These are phyloP conservation scores for Teleopsis dalmanni DNA, from an alignment of 1,140 invertebrate genomes.

Conservation along the genomic window DNA sequence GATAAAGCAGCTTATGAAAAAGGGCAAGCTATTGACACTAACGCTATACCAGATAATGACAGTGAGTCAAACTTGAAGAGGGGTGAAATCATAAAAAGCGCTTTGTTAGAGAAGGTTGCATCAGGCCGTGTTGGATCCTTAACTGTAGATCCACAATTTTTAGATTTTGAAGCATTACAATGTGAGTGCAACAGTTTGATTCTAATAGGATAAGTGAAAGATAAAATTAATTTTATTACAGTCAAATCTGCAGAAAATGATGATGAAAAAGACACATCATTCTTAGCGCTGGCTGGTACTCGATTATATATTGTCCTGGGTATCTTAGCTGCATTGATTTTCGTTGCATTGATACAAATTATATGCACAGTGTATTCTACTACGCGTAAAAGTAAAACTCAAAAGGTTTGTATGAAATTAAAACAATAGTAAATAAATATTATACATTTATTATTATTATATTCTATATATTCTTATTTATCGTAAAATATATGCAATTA, in stretches of 20 bases:
- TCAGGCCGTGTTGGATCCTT: constrained; percentile 67
- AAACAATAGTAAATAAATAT: not conserved
- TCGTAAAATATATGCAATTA: constrained; percentile 6
- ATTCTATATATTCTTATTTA: constrained; percentile 1
- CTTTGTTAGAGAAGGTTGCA: constrained; percentile 59
- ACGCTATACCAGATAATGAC: constrained; percentile 38
- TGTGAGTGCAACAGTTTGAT: constrained; percentile 41
- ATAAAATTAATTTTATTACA: constrained; percentile 8
- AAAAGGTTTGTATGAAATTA: constrained; percentile 44
- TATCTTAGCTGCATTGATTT: constrained; percentile 67
- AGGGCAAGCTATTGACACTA: constrained; percentile 44
- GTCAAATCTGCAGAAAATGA: constrained; percentile 27
- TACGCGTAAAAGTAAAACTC: constrained; percentile 54
- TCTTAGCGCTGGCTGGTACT: constrained; percentile 56
- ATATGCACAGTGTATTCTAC: constrained; percentile 72
- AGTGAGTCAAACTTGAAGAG: constrained; percentile 39
- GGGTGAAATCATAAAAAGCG: constrained; percentile 48
- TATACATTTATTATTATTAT: not conserved
- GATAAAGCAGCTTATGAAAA: constrained; percentile 58
- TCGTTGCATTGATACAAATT: constrained; percentile 75
- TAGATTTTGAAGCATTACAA: constrained; percentile 58
- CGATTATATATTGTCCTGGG: constrained; percentile 78
- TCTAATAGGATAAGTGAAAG: not conserved
- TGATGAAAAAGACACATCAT: constrained; percentile 42
- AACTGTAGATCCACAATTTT: constrained; percentile 67